Conservation (phyloP, 2,797 vertebrate genomes). For the Sebastes minor region DNA sequence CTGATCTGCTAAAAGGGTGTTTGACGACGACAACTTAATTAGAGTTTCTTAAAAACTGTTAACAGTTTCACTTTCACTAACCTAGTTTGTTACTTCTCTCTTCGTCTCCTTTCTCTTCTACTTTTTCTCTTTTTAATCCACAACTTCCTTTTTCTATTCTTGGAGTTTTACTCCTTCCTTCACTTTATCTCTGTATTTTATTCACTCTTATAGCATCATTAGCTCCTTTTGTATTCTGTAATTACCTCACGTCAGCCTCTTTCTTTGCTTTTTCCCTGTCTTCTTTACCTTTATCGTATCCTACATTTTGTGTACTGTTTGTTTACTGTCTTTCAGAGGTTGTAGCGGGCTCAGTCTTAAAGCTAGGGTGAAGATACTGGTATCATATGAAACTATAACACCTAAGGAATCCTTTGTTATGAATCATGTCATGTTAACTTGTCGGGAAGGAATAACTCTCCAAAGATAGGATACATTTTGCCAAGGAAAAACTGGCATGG, state of each 20-base stretch:
- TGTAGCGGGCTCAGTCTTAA: too few relatives aligned
- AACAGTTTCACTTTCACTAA: constrained; percentile 35
- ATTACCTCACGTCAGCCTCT: neutral
- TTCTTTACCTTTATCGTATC: neutral
- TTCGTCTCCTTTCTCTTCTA: neutral
- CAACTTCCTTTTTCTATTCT: neutral
- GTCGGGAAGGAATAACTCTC: too few relatives aligned
- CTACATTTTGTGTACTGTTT: neutral
- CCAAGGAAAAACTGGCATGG: too few relatives aligned
- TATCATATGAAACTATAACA: fast-evolving
- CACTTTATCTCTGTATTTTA: neutral
- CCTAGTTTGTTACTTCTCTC: constrained; percentile 32
- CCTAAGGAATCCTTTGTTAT: too few relatives aligned
- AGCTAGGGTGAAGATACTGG: too few relatives aligned
- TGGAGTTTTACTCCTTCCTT: neutral
- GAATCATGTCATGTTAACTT: too few relatives aligned
- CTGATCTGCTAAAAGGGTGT: constrained; percentile 27
- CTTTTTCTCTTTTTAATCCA: neutral
- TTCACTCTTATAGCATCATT: neutral
- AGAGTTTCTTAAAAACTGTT: constrained; percentile 1
- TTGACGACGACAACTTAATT: constrained; percentile 17
- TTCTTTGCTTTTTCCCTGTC: neutral
- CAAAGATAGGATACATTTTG: too few relatives aligned
- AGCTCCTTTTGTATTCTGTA: neutral
- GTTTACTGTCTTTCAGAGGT: too few relatives aligned